A percentile compares a stretch with the other conserved stretches of the same genome.
Conservation (phyloP, 2,113 vertebrate species). For the Rhinichthys klamathensis region DNA sequence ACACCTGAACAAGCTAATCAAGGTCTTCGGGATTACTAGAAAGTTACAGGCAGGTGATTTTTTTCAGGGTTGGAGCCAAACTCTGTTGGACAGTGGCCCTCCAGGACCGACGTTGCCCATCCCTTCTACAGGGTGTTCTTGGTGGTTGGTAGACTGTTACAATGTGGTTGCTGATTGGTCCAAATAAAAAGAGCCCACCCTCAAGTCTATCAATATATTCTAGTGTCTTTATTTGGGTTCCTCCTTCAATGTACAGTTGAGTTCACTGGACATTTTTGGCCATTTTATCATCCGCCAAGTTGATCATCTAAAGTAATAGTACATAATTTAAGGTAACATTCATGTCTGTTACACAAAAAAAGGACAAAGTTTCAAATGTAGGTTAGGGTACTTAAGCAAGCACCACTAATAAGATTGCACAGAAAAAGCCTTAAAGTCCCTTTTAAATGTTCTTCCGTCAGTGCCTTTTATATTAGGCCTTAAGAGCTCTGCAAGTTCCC, state of each 20-base stretch:
- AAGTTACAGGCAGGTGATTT: too few species aligned
- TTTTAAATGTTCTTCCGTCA: slow-evolving; percentile 8
- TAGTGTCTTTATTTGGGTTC: neutral
- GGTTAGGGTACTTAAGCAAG: neutral
- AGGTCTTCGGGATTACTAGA: too few species aligned
- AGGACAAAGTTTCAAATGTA: neutral
- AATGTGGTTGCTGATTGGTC: neutral
- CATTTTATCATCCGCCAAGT: neutral
- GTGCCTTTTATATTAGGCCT: neutral
- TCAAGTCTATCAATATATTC: neutral
- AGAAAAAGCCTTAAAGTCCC: neutral
- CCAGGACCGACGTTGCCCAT: too few species aligned
- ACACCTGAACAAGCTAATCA: too few species aligned
- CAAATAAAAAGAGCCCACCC: neutral
- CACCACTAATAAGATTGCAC: neutral
- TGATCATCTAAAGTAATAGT: neutral
- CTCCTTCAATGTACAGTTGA: too few species aligned
- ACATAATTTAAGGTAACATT: neutral
- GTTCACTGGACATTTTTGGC: neutral
- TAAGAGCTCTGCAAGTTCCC: neutral
- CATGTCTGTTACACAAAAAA: neutral
- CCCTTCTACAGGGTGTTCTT: too few species aligned
- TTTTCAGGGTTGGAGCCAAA: too few species aligned
- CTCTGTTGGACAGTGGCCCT: too few species aligned
- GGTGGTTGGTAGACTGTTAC: neutral